These are phyloP conservation scores for Gobius niger DNA, from an alignment of 2,113 vertebrate species.

Conservation along the genomic window DNA sequence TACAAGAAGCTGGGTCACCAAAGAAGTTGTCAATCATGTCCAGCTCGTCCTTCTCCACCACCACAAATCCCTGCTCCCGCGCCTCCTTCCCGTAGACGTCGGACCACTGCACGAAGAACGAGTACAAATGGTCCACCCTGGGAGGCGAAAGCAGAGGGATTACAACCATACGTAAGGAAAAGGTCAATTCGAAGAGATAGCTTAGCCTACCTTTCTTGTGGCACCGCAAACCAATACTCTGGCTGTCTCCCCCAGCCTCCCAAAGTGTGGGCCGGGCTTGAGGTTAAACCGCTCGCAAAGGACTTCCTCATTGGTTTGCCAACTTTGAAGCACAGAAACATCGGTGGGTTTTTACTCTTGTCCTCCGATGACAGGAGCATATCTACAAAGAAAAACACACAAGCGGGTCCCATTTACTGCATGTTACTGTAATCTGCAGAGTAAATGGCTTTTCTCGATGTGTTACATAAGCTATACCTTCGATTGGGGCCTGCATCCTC, in stretches of 20 bases:
- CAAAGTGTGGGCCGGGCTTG: conserved; percentile 81
- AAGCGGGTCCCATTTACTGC: neutral
- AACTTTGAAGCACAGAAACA: conserved; percentile 98
- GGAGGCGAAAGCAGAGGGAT: conserved; percentile 27
- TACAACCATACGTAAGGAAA: neutral
- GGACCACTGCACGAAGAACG: conserved; percentile 97
- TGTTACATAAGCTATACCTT: conserved; percentile 78
- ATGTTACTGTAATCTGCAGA: neutral
- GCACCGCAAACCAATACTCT: conserved; percentile 98
- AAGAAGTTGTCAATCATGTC: conserved; percentile 99
- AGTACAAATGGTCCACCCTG: conserved; percentile 95
- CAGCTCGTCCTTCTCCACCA: conserved; percentile 97
- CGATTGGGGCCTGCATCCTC: conserved; percentile 93
- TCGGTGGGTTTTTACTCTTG: conserved; percentile 95
- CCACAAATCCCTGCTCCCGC: conserved; percentile 95
- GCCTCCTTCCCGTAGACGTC: conserved; percentile 97
- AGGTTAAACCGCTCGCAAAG: conserved; percentile 81
- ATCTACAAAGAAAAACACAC: conserved; percentile 72
- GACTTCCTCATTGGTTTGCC: conserved; percentile 98
- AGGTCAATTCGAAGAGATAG: neutral
- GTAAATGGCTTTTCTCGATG: neutral
- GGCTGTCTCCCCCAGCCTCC: conserved; percentile 82
- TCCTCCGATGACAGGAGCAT: conserved; percentile 94
- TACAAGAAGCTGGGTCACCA: conserved; percentile 92
- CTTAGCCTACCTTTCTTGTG: conserved; percentile 86